Percentiles rank a stretch among this genome's conserved stretches.
Conservation (phyloP, 2,797 vertebrate species). For the Gallirallus australis region DNA sequence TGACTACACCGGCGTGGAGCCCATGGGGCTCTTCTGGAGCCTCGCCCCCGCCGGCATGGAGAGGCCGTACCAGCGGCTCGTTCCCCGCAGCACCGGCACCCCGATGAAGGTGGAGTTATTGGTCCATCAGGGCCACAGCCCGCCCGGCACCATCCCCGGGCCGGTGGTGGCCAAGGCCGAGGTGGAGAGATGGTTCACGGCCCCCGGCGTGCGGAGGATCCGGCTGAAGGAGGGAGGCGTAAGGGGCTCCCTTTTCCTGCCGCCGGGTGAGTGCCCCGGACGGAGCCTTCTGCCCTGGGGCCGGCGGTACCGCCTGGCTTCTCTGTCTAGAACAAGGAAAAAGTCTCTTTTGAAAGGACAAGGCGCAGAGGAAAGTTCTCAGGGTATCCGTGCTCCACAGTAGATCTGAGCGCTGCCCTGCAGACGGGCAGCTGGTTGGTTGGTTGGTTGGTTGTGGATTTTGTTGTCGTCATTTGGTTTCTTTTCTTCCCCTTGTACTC, state of each 20-base stretch:
- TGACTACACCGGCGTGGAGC: slow-evolving; percentile 83
- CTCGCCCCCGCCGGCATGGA: slow-evolving; percentile 75
- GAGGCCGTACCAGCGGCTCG: slow-evolving; percentile 75
- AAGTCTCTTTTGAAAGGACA: not conserved
- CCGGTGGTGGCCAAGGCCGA: slow-evolving; percentile 68
- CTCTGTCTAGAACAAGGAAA: not conserved
- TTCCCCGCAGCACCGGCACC: slow-evolving; percentile 71
- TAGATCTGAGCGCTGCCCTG: accelerated
- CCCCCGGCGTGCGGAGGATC: slow-evolving; percentile 77
- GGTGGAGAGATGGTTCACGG: slow-evolving; percentile 79
- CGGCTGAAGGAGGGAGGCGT: slow-evolving; percentile 78
- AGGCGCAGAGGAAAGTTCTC: accelerated
- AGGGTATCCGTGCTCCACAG: accelerated
- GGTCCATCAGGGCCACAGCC: slow-evolving; percentile 77
- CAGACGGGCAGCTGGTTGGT: not conserved
- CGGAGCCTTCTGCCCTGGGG: not conserved
- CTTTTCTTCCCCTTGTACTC: too few relatives aligned
- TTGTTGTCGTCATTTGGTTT: too few relatives aligned
- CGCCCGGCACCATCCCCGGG: slow-evolving; percentile 9
- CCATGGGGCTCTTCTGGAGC: slow-evolving; percentile 87
- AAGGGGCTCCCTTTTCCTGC: slow-evolving; percentile 83
- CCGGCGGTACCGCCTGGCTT: not conserved
- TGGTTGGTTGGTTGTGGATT: too few relatives aligned
- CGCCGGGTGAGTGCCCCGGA: slow-evolving; percentile 76
- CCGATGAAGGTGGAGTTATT: slow-evolving; percentile 77